Conservation (phyloP, 2,113 vertebrate species). For the Helogale parvula region DNA sequence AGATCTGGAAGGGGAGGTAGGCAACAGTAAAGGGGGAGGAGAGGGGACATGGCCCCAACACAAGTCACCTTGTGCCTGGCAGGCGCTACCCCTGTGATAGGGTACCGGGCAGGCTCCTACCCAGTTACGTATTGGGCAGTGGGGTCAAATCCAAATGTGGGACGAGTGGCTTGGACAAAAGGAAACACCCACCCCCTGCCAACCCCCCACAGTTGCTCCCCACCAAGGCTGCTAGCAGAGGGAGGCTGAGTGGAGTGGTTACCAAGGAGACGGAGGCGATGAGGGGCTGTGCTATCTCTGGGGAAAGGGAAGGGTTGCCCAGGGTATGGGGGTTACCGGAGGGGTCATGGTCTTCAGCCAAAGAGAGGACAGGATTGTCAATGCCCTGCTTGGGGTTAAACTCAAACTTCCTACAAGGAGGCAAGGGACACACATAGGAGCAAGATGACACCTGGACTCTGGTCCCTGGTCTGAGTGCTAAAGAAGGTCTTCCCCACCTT, state of each 20-base stretch:
- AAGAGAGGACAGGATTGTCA: conserved; percentile 94
- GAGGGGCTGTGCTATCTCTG: background rate
- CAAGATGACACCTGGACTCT: background rate
- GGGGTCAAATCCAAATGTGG: background rate
- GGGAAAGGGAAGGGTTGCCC: background rate
- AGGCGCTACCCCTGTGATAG: background rate
- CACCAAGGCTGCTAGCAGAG: background rate
- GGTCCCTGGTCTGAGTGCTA: background rate
- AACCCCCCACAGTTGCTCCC: background rate
- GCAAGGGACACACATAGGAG: conserved; percentile 36
- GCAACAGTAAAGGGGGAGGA: background rate
- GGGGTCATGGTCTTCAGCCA: conserved; percentile 87
- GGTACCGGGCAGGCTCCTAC: background rate
- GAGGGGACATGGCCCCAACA: background rate
- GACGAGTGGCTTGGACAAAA: background rate
- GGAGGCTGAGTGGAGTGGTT: background rate
- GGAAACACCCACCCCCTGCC: background rate
- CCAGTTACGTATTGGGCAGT: background rate
- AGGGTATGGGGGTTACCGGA: conserved; percentile 83
- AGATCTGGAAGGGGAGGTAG: conserved; percentile 45
- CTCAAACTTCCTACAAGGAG: conserved; percentile 90
- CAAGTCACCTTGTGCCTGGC: background rate
- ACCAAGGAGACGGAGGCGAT: conserved; percentile 3
- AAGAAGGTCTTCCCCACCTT: background rate
- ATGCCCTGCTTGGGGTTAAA: conserved; percentile 96